A percentile compares a stretch with the other conserved stretches of the same genome.
Conservation (phyloP, 2,113 vertebrate species). For the Prietella phreatophila region DNA sequence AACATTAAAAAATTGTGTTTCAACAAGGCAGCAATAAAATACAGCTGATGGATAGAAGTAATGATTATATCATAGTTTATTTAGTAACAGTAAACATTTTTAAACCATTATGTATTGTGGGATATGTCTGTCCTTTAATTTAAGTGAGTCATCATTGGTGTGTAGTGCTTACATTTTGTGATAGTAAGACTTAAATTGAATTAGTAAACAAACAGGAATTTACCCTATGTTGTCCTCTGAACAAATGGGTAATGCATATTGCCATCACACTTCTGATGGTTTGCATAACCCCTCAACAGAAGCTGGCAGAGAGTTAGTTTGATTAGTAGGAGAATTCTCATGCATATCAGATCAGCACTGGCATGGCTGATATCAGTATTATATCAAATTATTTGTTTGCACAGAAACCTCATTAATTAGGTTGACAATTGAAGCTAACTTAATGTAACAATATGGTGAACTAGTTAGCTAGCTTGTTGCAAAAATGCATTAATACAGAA, state of each 20-base stretch:
- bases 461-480: neutral
- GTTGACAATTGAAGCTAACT: neutral
- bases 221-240: neutral
- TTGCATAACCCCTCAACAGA: neutral
- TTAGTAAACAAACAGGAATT: neutral
- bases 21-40: neutral
- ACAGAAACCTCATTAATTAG: neutral
- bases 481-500: neutral
- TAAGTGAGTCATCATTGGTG: neutral
- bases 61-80: neutral
- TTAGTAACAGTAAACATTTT: neutral
- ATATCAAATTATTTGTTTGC: neutral
- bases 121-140: neutral
- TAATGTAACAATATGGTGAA: neutral
- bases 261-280: neutral
- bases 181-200: neutral
- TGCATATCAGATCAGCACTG: neutral
- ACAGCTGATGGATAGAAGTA: neutral
- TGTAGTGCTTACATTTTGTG: neutral
- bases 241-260: neutral
- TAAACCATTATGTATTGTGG: neutral
- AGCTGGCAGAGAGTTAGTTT: neutral
- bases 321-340: neutral
- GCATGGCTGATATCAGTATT: neutral
- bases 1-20: neutral